These are phyloP conservation scores for Cinara cedri DNA, from an alignment of 2,888 invertebrate genomes.

Conservation along the genomic window DNA sequence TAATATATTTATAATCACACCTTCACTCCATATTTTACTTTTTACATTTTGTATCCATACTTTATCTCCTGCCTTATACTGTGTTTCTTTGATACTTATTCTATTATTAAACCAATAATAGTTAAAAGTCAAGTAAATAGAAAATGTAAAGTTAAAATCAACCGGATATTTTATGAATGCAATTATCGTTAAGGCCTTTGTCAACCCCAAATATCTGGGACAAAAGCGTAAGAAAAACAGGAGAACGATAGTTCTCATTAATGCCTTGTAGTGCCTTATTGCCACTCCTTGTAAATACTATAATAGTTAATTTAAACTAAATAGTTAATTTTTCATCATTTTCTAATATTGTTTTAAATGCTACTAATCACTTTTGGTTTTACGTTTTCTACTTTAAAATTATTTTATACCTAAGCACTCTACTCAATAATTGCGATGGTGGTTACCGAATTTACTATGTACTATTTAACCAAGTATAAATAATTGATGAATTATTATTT, in stretches of 20 bases:
- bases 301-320: too few species aligned
- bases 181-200: too few species aligned
- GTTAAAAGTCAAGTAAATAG: too few species aligned
- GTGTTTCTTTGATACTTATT: too few species aligned
- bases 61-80: background rate
- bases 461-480: too few species aligned
- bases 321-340: background rate
- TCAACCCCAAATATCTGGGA: too few species aligned
- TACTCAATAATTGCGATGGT: conserved; percentile 2
- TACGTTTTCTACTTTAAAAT: background rate
- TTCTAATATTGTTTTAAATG: background rate
- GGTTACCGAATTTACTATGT: too few species aligned
- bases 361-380: background rate
- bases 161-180: too few species aligned
- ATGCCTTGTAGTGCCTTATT: background rate
- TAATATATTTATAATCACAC: background rate
- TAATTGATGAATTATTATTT: too few species aligned
- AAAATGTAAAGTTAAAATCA: too few species aligned
- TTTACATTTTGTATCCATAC: background rate
- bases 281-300: background rate
- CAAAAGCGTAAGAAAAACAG: too few species aligned
- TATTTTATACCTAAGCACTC: background rate
- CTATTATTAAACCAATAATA: background rate
- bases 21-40: conserved; percentile 1
- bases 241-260: too few species aligned